Percentiles rank a stretch among this genome's conserved stretches.
Conservation (phyloP, 2,113 vertebrate genomes). For the Cyphotilapia sp. region DNA sequence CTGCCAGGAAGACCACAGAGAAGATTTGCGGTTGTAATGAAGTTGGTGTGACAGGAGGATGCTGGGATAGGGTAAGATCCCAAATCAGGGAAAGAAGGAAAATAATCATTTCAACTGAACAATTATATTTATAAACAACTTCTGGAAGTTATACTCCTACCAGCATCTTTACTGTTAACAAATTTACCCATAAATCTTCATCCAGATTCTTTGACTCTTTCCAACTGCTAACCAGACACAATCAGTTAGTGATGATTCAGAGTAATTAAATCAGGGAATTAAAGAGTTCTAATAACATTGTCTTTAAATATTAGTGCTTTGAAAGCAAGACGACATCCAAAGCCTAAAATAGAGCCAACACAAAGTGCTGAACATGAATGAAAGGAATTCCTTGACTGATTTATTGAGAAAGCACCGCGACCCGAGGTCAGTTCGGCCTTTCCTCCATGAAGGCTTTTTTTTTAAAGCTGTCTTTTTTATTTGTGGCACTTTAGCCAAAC, state of each 20-base stretch:
- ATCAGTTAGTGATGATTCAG: not conserved
- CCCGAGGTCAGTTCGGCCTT: not conserved
- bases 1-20: not conserved
- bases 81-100: not conserved
- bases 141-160: not conserved
- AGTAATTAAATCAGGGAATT: not conserved
- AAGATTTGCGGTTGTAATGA: accelerated
- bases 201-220: not conserved
- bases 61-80: not conserved
- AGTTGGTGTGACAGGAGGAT: not conserved
- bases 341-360: not conserved
- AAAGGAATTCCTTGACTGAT: not conserved
- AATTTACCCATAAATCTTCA: not conserved
- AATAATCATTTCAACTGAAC: not conserved
- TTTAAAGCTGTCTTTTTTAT: not conserved
- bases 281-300: accelerated
- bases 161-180: not conserved
- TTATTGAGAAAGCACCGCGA: not conserved
- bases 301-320: not conserved
- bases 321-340: accelerated
- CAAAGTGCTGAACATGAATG: not conserved
- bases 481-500: not conserved
- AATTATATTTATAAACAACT: not conserved
- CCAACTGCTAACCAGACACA: not conserved
- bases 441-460: not conserved